phyloP scores from a whole-genome alignment of 2,113 vertebrate genomes.

The Copsychus sechellarum region DNA sequence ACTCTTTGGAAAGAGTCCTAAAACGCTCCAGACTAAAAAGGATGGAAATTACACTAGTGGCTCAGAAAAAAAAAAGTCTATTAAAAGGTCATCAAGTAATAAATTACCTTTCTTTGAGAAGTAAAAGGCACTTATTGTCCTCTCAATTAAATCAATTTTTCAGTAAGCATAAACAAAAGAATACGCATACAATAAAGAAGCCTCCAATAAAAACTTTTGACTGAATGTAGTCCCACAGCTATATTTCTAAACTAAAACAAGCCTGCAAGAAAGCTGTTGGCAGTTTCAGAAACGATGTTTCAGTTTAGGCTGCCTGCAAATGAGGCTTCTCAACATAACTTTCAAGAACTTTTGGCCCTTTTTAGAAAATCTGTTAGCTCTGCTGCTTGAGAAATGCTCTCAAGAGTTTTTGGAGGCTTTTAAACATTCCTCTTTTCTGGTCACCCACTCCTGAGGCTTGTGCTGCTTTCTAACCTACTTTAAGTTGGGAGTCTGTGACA shows the following conservation, averaged over 20 bases:
- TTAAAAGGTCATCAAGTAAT: background rate
- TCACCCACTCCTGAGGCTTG: background rate
- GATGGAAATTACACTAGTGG: background rate
- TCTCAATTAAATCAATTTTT: background rate
- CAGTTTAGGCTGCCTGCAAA: background rate
- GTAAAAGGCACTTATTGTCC: background rate
- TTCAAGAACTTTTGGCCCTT: background rate
- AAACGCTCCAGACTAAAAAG: background rate
- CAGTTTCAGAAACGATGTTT: background rate
- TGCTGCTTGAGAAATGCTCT: background rate
- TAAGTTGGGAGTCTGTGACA: background rate
- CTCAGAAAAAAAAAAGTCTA: background rate
- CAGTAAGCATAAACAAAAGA: background rate
- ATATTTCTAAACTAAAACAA: background rate
- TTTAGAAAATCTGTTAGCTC: background rate
- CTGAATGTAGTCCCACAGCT: background rate
- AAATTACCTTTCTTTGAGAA: background rate
- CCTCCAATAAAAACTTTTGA: background rate
- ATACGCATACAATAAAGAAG: background rate
- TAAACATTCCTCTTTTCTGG: background rate
- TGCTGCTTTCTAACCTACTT: background rate
- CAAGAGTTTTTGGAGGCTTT: background rate
- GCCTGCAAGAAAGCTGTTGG: background rate
- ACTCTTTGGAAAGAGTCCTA: background rate
- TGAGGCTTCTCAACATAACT: background rate